Evolutionary conservation across 1,140 invertebrate species (phyloP).

Genomic region (Zophobas morio): DNA sequence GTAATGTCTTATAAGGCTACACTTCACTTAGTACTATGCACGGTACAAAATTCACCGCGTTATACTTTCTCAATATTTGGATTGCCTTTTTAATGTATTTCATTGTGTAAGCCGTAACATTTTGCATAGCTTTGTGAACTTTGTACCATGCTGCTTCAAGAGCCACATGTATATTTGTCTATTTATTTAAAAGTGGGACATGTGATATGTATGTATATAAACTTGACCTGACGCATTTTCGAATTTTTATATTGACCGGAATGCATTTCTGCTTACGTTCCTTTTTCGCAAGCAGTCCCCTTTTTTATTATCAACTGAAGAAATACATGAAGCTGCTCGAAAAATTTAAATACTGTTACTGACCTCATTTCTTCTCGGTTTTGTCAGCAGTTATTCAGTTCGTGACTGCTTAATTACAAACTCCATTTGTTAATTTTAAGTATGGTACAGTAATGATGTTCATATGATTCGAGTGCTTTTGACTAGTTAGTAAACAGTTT

Average conservation of each 20-base stretch:
- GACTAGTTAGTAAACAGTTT: constrained; percentile 57
- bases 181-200: constrained; percentile 55
- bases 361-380: constrained; percentile 38
- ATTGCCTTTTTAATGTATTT: constrained; percentile 22
- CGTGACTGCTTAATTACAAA: constrained; percentile 42
- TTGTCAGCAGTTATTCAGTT: constrained; percentile 27
- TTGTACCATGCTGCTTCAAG: constrained; percentile 37
- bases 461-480: constrained; percentile 54
- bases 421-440: constrained; percentile 36
- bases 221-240: constrained; percentile 61
- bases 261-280: constrained; percentile 60
- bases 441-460: constrained; percentile 50
- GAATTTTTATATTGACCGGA: constrained; percentile 62
- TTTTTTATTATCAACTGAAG: constrained; percentile 13
- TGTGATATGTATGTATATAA: constrained; percentile 65
- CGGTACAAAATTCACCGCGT: constrained; percentile 26
- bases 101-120: constrained; percentile 13
- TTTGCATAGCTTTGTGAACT: constrained; percentile 28
- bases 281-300: constrained; percentile 53
- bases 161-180: constrained; percentile 37
- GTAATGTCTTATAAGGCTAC: constrained; percentile 37
- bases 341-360: constrained; percentile 52
- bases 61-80: constrained; percentile 20
- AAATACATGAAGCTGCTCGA: constrained; percentile 47
- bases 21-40: constrained; percentile 32